phyloP scores from a whole-genome alignment of 2,797 vertebrate species.

The Oreochromis grahami region DNA sequence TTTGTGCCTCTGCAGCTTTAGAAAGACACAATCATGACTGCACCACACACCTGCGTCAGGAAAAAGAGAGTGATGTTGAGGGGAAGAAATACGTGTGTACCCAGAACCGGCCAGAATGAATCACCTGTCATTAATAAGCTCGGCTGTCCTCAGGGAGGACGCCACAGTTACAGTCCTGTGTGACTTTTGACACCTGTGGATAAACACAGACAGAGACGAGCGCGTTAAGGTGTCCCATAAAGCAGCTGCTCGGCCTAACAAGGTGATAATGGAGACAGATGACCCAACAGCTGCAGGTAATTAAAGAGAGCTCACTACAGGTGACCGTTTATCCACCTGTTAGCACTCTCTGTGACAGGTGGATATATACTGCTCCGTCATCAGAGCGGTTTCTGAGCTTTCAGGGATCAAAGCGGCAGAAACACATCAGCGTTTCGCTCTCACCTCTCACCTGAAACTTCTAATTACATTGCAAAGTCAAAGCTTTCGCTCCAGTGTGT shows the following conservation, averaged over 20 bases:
- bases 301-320: slow-evolving; percentile 5
- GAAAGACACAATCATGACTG: not conserved
- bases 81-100: not conserved
- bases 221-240: not conserved
- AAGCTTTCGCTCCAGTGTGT: not conserved
- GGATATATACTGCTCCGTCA: not conserved
- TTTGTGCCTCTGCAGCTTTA: not conserved
- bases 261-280: not conserved
- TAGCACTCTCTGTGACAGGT: not conserved
- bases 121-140: not conserved
- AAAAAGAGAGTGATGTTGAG: not conserved
- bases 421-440: not conserved
- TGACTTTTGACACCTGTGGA: not conserved
- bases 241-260: not conserved
- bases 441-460: not conserved
- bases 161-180: not conserved
- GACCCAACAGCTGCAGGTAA: not conserved
- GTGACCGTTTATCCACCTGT: not conserved
- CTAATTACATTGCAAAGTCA: not conserved
- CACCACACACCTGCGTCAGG: not conserved
- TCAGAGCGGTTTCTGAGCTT: not conserved
- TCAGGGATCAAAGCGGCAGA: not conserved
- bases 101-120: not conserved
- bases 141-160: not conserved
- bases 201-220: not conserved